Evolutionary conservation across 35 echinoderm and acorn worm species (phyloP), one percentile per base, ranked within the genome.

Genomic region (Apostichopus californicus): DNA sequence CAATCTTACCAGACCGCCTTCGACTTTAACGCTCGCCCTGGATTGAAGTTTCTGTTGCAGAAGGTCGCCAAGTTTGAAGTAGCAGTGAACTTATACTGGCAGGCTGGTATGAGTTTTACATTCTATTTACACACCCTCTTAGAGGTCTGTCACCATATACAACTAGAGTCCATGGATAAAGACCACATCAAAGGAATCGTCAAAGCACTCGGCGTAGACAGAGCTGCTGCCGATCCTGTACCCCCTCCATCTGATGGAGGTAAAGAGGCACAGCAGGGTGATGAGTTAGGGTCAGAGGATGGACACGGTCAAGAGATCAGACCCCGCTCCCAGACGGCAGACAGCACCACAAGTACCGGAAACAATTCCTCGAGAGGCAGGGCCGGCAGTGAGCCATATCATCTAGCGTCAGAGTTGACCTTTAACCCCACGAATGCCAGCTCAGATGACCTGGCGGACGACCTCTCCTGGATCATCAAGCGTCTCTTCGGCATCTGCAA

Each of bases 11-110:
- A 96, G 92, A 96, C 92, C 15, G 97, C 97, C 54, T 99, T 92
- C 23, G 97, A 99, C 52, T 99, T 99, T 89, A 96, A 99, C 78
- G 81, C 77, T 64, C 78, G 97, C 15, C 97, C 97, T 54, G 97
- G 97, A 1, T 79, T 99, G 72, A 99, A 99, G 93, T 99, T 99
- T 70, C 93, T 99, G n/a, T 92, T 99, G 3, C 97, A 99, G 93
- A 99, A 99, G 59, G 97, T 99, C 5, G 91, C 97, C 56, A 99
- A 95, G 90, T 96, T 99, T 83, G 95, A 96, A 78, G 95, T 99
- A 60, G 91, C 97, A 20, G 97, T 95, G 22, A 99, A 99, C 77
- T 77, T 96, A 55, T 99, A 99, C 81, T 95, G 95, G 93, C 97
- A 99, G 71, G 95, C 94, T 20, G 94, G 93, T 5, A 94, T 99